These are phyloP conservation scores for Tachysurus vachellii DNA, from an alignment of 2,113 vertebrate species.

Conservation along the genomic window DNA sequence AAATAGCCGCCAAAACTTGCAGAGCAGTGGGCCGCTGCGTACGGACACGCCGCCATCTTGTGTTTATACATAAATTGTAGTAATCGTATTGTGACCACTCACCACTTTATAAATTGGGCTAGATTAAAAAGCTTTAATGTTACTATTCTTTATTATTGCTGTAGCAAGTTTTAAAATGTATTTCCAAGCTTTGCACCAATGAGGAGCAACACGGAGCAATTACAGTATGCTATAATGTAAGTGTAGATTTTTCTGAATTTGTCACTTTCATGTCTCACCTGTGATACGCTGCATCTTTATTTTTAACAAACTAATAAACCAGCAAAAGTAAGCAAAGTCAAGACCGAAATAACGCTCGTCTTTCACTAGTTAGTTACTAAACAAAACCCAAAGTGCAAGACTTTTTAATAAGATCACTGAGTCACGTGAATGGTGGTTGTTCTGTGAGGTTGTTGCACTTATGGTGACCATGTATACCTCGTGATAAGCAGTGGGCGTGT, in stretches of 20 bases:
- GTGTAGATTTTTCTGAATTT: neutral
- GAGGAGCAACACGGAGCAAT: neutral
- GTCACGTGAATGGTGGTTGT: neutral
- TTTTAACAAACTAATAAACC: too few species aligned
- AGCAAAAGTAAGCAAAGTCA: too few species aligned
- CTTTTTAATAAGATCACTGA: neutral
- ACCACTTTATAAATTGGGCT: neutral
- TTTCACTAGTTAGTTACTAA: neutral
- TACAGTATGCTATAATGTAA: neutral
- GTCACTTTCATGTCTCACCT: neutral
- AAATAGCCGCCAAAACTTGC: too few species aligned
- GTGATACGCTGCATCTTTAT: neutral
- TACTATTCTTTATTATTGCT: neutral
- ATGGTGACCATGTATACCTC: neutral
- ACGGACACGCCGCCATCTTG: too few species aligned
- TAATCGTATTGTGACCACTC: neutral
- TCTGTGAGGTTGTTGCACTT: neutral
- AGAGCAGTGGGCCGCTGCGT: too few species aligned
- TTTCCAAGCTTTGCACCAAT: neutral
- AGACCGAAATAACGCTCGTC: too few species aligned
- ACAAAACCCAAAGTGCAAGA: constrained; percentile 8
- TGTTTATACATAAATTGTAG: neutral
- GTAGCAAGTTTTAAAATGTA: neutral
- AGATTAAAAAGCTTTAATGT: neutral
- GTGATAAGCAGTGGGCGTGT: constrained; percentile 4